These are phyloP conservation scores for Panzeria rudis DNA, from an alignment of 2,888 invertebrate species.

Conservation along the genomic window DNA sequence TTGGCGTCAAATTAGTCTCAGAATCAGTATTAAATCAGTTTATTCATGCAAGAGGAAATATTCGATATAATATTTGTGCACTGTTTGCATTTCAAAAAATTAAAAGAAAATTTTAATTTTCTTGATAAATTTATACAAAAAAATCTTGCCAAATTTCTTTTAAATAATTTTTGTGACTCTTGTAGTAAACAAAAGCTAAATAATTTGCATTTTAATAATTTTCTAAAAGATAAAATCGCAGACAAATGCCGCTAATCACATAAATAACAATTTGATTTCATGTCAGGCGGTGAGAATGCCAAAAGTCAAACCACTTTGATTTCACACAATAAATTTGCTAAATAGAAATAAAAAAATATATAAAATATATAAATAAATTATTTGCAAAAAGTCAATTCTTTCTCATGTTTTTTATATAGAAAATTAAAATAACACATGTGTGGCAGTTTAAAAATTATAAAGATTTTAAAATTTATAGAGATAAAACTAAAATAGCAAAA, in stretches of 20 bases:
- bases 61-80: too few species aligned
- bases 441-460: conserved; percentile 23
- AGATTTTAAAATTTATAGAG: conserved; percentile 30
- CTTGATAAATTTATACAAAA: background rate
- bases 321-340: conserved; percentile 52
- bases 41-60: too few species aligned
- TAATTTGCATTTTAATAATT: conserved; percentile 47
- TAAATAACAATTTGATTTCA: conserved; percentile 26
- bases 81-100: too few species aligned
- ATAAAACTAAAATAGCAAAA: conserved; percentile 20
- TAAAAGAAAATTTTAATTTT: too few species aligned
- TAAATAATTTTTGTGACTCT: background rate
- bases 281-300: conserved; percentile 35
- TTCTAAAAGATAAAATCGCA: conserved; percentile 25
- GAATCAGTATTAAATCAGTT: too few species aligned
- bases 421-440: conserved; percentile 37
- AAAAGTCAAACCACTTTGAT: conserved; percentile 69
- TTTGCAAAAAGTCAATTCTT: conserved; percentile 41
- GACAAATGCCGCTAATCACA: background rate
- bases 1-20: too few species aligned
- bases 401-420: conserved; percentile 15
- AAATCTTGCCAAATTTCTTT: background rate
- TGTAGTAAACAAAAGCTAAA: conserved; percentile 8
- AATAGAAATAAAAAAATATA: conserved; percentile 16
- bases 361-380: conserved; percentile 30